phyloP scores from a whole-genome alignment of 2,797 vertebrate genomes.

The Dryobates pubescens region DNA sequence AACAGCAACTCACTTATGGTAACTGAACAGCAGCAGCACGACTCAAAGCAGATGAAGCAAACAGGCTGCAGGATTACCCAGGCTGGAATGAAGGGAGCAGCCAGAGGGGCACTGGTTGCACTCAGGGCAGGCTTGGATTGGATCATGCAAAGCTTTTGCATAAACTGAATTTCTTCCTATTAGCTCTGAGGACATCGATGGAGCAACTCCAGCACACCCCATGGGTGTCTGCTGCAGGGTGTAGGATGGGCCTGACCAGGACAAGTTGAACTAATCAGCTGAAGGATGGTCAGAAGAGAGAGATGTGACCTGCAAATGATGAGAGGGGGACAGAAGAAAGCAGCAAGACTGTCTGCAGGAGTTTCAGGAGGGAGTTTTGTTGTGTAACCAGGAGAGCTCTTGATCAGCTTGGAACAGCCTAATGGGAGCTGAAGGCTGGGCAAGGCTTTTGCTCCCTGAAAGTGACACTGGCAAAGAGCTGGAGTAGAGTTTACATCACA shows the following conservation, averaged over 20 bases:
- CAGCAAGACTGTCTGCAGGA: background rate
- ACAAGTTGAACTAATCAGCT: background rate
- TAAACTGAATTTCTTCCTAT: conserved; percentile 27
- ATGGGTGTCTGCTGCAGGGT: background rate
- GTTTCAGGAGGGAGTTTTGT: background rate
- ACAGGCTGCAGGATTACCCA: background rate
- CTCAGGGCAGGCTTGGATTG: conserved; percentile 4
- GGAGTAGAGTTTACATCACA: background rate
- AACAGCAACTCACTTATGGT: conserved; percentile 4
- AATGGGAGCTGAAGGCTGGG: background rate
- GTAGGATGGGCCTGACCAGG: background rate
- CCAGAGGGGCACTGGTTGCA: background rate
- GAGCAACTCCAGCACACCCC: background rate
- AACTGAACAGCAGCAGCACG: conserved; percentile 11
- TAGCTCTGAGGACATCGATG: background rate
- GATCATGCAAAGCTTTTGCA: conserved; percentile 10
- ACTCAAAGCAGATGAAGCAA: conserved; percentile 50
- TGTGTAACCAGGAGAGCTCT: background rate
- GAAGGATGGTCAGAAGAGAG: background rate
- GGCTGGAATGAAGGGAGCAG: conserved; percentile 22
- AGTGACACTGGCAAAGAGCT: background rate
- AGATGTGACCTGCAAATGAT: background rate
- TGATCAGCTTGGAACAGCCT: background rate
- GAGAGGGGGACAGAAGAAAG: background rate
- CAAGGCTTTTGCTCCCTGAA: background rate